phyloP scores from a whole-genome alignment of 2,888 invertebrate species.

The Ophion slaviceki region DNA sequence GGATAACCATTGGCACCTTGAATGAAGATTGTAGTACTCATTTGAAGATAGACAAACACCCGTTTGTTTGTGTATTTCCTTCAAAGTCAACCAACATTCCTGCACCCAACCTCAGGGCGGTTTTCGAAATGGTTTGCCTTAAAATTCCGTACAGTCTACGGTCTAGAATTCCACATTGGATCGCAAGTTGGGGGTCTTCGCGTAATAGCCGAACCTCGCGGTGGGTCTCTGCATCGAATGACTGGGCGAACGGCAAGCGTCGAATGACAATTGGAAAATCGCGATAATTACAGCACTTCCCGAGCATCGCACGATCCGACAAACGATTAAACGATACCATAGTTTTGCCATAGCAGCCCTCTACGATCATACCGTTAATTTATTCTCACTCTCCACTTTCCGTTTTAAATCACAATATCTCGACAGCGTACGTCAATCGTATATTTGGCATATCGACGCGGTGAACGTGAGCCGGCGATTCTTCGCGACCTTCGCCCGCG shows the following conservation, averaged over 20 bases:
- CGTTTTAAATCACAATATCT: not conserved
- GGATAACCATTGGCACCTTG: too few species aligned
- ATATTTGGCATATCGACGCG: not conserved
- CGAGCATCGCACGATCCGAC: conserved; percentile 50
- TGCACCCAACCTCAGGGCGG: not conserved
- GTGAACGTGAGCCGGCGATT: not conserved
- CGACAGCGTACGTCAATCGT: conserved; percentile 5
- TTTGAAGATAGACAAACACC: too few species aligned
- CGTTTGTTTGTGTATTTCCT: too few species aligned
- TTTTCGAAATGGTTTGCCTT: not conserved
- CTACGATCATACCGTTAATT: conserved; percentile 11
- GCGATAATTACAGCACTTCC: conserved; percentile 52
- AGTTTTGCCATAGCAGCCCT: not conserved
- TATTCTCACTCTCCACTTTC: not conserved
- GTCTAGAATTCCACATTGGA: not conserved
- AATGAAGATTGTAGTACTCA: too few species aligned
- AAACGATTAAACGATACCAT: conserved; percentile 16
- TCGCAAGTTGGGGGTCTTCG: not conserved
- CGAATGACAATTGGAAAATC: conserved; percentile 42
- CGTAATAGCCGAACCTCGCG: conserved; percentile 2
- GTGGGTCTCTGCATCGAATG: conserved; percentile 26
- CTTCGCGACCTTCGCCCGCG: conserved; percentile 30
- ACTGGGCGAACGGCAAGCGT: conserved; percentile 25
- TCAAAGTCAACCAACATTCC: too few species aligned
- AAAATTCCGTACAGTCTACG: conserved; percentile 1